Percentiles rank a stretch among this genome's conserved stretches.
Conservation (phyloP, 2,113 vertebrate genomes). For the Entelurus aequoreus region DNA sequence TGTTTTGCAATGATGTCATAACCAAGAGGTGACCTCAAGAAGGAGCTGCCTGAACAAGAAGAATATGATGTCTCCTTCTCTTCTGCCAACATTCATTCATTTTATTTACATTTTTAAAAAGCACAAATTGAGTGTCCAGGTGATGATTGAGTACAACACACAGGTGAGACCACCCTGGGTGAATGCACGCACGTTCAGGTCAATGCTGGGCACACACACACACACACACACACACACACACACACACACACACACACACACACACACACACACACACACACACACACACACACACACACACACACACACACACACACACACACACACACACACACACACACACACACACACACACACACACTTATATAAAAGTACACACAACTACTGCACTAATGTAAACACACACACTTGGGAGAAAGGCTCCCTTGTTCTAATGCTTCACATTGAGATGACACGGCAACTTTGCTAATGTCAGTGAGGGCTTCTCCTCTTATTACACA, state of each 20-base stretch:
- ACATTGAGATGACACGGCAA: conserved; percentile 59
- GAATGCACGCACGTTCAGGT: conserved; percentile 13
- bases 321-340: conserved; percentile 10
- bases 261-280: conserved; percentile 2
- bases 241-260: conserved; percentile 12
- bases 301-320: conserved; percentile 3
- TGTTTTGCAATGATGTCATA: too few species aligned
- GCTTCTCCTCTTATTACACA: conserved; percentile 40
- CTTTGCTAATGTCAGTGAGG: conserved; percentile 52
- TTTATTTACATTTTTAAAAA: too few species aligned
- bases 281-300: conserved; percentile 13
- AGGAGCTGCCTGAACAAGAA: too few species aligned
- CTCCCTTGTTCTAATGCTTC: conserved; percentile 46
- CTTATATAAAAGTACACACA: conserved; percentile 1
- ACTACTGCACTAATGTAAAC: not conserved
- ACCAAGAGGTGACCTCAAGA: too few species aligned
- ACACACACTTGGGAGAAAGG: conserved; percentile 34
- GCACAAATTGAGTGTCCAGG: conserved; percentile 1
- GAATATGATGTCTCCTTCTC: conserved; percentile 8
- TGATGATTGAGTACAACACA: conserved; percentile 9
- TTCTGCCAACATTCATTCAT: not conserved
- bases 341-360: conserved; percentile 1
- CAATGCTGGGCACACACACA: conserved; percentile 3
- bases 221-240: conserved; percentile 2
- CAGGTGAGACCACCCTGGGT: conserved; percentile 54